A percentile compares a stretch with the other conserved stretches of the same genome.
Evolutionary conservation across 2,797 vertebrate genomes (phyloP).

Genomic region (Gallirallus australis): DNA sequence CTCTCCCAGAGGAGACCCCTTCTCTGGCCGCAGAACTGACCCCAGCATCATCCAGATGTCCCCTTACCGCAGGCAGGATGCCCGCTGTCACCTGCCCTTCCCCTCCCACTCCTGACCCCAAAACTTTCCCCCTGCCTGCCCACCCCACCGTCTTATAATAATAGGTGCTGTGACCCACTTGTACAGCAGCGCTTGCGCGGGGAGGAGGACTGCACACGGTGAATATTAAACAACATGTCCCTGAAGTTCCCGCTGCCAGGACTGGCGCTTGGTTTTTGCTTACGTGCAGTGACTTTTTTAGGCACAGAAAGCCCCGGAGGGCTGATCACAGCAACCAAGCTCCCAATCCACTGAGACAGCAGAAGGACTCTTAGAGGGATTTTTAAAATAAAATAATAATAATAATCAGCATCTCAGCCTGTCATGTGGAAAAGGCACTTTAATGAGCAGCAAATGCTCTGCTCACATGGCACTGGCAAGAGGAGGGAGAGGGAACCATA

Average conservation of each 20-base stretch:
- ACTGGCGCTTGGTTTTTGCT: conserved; percentile 64
- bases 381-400: not conserved
- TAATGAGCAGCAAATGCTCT: conserved; percentile 24
- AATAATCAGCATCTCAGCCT: conserved; percentile 21
- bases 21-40: not conserved
- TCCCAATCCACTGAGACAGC: conserved; percentile 76
- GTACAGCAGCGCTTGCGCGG: not conserved
- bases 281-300: conserved; percentile 74
- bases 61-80: not conserved
- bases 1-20: not conserved
- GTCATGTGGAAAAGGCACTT: conserved; percentile 32
- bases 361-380: conserved; percentile 72
- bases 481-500: not conserved
- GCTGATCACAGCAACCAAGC: conserved; percentile 69
- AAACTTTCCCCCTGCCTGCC: not conserved
- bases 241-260: conserved; percentile 43
- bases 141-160: not conserved
- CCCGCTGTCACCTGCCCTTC: not conserved
- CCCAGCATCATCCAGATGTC: rapidly evolving
- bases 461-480: not conserved
- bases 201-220: not conserved
- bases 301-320: conserved; percentile 71
- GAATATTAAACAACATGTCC: conserved; percentile 65
- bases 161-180: conserved; percentile 69
- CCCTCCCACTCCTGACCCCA: not conserved